phyloP scores from a whole-genome alignment of 2,113 vertebrate species.

The Nothoprocta perdicaria region DNA sequence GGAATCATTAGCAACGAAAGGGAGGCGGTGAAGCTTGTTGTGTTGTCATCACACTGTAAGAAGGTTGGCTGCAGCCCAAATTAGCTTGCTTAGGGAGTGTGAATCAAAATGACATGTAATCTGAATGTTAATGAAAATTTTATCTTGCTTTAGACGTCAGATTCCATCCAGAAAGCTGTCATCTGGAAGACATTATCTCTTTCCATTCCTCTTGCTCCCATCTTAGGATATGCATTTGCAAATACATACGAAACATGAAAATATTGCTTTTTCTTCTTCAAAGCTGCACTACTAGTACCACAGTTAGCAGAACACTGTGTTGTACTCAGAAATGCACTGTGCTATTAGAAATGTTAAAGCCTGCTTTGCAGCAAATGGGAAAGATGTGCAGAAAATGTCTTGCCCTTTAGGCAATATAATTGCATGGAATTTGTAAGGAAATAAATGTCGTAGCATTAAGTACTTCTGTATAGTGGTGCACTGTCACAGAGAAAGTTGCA shows the following conservation, averaged over 20 bases:
- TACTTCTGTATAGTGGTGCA: neutral
- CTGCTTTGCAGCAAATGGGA: neutral
- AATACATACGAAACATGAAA: constrained; percentile 28
- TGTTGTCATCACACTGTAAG: constrained; percentile 78
- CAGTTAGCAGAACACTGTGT: neutral
- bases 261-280: neutral
- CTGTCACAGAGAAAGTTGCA: neutral
- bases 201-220: neutral
- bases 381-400: neutral
- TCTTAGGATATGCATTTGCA: constrained; percentile 16
- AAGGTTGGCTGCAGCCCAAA: constrained; percentile 80
- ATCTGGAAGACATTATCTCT: constrained; percentile 74
- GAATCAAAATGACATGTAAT: constrained; percentile 83
- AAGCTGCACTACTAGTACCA: neutral
- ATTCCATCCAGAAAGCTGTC: constrained; percentile 74
- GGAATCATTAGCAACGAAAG: constrained; percentile 79
- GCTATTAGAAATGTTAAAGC: neutral
- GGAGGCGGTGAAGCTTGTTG: constrained; percentile 68
- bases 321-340: neutral
- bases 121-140: constrained; percentile 82
- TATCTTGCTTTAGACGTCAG: constrained; percentile 65
- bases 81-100: constrained; percentile 81
- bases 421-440: neutral
- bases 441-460: neutral
- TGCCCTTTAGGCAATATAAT: neutral